Evolutionary conservation across 2,888 invertebrate genomes (phyloP), one percentile per base, ranked within the genome.

Genomic region (Cantharis flavilabris): DNA sequence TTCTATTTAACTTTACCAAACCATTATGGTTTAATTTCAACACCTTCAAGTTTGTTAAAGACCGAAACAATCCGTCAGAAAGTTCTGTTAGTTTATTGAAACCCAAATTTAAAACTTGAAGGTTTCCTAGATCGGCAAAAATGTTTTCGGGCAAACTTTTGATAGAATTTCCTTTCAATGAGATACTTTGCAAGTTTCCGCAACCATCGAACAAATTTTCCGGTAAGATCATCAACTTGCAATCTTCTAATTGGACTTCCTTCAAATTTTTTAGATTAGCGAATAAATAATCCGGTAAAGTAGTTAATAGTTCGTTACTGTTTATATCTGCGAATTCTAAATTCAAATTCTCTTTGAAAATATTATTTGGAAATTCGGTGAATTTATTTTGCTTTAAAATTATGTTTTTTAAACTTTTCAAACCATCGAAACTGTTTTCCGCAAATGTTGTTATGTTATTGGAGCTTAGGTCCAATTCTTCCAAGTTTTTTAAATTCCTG

Each of bases 311-410:
- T 72, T 90, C 89, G 86, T 95, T 95, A 13, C 90, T 89, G 82
- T 92, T 92, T 73, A 96, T 86, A 87, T 95, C 94, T 78, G 96
- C 89, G 80, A 91, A 91, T 82, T 90, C 89, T 4, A 96, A 88
- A 0, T 92, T 91, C 33, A 90, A 88, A 3, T 93, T 89, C 69
- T 93, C 91, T 30, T 90, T 90, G 84, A 95, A 94, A 78, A 92
- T 90, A 76, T 91, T 90, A 11, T 13, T 65, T n/a, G 65, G 65
- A 3, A 65, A 13, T 13, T 9, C 9, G 0, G 3, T 82, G 20
- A 88, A 76, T 70, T 83, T 78, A 80, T 88, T 88, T 30, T 84
- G 82, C 11, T 84, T 84, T 71, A 88, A 77, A 79, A 87, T 86
- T 13, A 88, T 78, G 28, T 83, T 81, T 62, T 83, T 80, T 9